Conservation (phyloP, 2,888 invertebrate species). For the Drosophila rubida region DNA sequence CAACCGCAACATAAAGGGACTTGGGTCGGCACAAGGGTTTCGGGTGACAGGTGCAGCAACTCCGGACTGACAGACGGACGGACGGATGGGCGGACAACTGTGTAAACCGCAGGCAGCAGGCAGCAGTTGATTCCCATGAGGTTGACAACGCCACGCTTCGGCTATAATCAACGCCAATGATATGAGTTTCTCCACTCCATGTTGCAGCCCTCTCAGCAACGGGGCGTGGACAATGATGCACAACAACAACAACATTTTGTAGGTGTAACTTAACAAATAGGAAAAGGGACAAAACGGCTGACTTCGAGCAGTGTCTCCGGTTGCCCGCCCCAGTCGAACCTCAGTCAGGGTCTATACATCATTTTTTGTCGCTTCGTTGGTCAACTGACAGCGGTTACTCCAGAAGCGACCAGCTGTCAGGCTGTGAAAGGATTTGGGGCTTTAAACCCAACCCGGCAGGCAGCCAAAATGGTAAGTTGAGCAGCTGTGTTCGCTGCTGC, state of each 20-base stretch:
- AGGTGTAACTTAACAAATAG: slow-evolving; percentile 66
- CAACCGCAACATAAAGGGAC: slow-evolving; percentile 30
- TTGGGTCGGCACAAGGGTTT: slow-evolving; percentile 8
- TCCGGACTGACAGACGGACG: slow-evolving; percentile 22
- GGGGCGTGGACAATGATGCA: slow-evolving; percentile 29
- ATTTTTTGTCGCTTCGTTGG: slow-evolving; percentile 70
- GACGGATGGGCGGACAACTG: slow-evolving; percentile 1
- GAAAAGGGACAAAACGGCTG: slow-evolving; percentile 43
- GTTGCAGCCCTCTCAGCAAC: slow-evolving; percentile 30
- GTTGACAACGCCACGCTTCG: slow-evolving; percentile 8
- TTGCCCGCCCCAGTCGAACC: no score
- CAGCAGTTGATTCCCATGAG: slow-evolving; percentile 21
- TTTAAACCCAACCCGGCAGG: slow-evolving; percentile 7
- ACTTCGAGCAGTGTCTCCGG: not conserved
- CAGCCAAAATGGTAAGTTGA: slow-evolving; percentile 9
- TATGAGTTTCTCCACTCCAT: slow-evolving; percentile 8
- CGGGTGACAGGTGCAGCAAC: not conserved
- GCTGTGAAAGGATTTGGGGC: slow-evolving; percentile 24
- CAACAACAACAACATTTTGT: slow-evolving; percentile 40
- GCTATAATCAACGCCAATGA: slow-evolving; percentile 25
- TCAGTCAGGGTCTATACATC: slow-evolving; percentile 48
- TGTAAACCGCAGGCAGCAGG: slow-evolving; percentile 36
- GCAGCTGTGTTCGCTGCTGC: slow-evolving; percentile 28
- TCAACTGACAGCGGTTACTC: slow-evolving; percentile 56
- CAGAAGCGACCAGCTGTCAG: slow-evolving; percentile 45